Evolutionary conservation across 1,140 invertebrate species (phyloP).

Genomic region (Zaprionus tsacasi): DNA sequence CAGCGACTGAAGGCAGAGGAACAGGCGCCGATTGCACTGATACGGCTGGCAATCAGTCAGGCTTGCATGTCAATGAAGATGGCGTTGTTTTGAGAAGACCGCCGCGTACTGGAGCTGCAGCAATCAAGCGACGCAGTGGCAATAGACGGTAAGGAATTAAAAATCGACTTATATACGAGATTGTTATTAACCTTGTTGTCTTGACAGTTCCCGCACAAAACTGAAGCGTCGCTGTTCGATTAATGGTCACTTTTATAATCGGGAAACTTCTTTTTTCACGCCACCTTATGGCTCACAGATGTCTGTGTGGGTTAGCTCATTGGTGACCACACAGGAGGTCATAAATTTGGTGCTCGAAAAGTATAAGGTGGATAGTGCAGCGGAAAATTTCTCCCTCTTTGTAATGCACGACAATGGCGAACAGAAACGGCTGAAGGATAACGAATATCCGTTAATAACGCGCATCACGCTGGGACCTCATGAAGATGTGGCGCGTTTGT

Average conservation of each 20-base stretch:
- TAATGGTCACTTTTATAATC: slow-evolving; percentile 95
- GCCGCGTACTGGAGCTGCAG: slow-evolving; percentile 87
- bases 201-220: slow-evolving; percentile 87
- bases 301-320: slow-evolving; percentile 93
- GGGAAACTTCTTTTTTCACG: slow-evolving; percentile 94
- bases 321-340: slow-evolving; percentile 92
- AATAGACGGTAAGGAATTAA: slow-evolving; percentile 85
- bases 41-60: slow-evolving; percentile 76
- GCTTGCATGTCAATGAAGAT: slow-evolving; percentile 78
- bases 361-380: slow-evolving; percentile 93
- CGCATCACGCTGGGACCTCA: slow-evolving; percentile 92
- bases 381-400: slow-evolving; percentile 92
- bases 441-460: slow-evolving; percentile 92
- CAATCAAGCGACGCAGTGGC: slow-evolving; percentile 89
- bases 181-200: not conserved
- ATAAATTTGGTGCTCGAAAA: slow-evolving; percentile 94
- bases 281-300: slow-evolving; percentile 93
- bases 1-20: slow-evolving; percentile 57
- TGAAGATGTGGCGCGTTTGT: slow-evolving; percentile 92
- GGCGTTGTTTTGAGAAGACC: slow-evolving; percentile 82
- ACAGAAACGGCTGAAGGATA: slow-evolving; percentile 89
- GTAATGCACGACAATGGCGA: slow-evolving; percentile 93
- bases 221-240: slow-evolving; percentile 92
- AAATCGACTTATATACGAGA: not conserved
- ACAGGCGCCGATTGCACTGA: slow-evolving; percentile 10